Evolutionary conservation across 64 coral and sea anemone species (phyloP).

Genomic region (Catalaphyllia jardinei): DNA sequence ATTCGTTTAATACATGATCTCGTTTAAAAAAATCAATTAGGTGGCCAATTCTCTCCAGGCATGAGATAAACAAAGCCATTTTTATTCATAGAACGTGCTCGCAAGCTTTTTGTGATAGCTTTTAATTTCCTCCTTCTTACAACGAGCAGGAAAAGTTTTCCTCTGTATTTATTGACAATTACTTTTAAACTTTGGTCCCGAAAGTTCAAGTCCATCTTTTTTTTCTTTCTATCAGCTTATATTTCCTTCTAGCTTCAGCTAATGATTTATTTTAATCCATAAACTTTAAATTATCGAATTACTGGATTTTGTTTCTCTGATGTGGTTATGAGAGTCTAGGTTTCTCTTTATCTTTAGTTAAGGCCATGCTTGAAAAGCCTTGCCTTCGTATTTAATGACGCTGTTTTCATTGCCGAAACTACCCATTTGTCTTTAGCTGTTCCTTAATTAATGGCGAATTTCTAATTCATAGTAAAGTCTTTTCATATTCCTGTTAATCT

Average conservation of each 20-base stretch:
- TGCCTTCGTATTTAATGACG: slow-evolving; percentile 6
- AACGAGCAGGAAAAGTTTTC: too few relatives aligned
- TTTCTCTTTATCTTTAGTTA: too few relatives aligned
- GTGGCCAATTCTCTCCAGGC: background rate
- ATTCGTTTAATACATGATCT: background rate
- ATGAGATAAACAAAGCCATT: background rate
- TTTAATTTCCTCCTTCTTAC: too few relatives aligned
- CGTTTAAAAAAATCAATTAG: background rate
- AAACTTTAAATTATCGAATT: too few relatives aligned
- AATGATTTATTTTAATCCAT: too few relatives aligned
- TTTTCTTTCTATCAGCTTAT: too few relatives aligned
- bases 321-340: too few relatives aligned
- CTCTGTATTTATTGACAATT: too few relatives aligned
- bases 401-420: background rate
- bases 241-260: too few relatives aligned
- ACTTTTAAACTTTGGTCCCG: too few relatives aligned
- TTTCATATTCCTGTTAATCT: slow-evolving; percentile 9
- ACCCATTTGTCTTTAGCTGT: background rate
- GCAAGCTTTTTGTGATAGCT: background rate
- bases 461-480: background rate
- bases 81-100: background rate
- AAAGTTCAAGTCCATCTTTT: too few relatives aligned
- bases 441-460: background rate
- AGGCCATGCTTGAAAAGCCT: background rate
- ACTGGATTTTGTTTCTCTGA: too few relatives aligned